Evolutionary conservation across 2,113 vertebrate genomes (phyloP).

Genomic region (Campylomormyrus tamandua): DNA sequence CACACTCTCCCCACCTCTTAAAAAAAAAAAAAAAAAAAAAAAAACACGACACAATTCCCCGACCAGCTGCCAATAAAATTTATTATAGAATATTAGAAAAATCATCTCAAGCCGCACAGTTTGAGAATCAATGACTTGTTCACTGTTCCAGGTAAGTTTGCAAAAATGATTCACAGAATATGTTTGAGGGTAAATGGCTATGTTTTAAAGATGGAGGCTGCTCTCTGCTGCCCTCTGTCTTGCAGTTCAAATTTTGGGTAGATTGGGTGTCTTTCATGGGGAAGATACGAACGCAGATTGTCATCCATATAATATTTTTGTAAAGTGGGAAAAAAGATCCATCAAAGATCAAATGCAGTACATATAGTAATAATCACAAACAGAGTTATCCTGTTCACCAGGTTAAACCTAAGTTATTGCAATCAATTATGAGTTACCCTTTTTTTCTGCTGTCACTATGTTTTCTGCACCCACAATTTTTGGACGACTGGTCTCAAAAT

Average conservation of each 20-base stretch:
- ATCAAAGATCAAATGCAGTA: background rate
- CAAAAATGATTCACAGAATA: too few species aligned
- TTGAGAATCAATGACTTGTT: too few species aligned
- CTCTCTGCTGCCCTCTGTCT: background rate
- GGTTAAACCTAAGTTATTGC: background rate
- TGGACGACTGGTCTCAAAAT: background rate
- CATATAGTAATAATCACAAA: background rate
- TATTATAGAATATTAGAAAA: too few species aligned
- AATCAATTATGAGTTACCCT: background rate
- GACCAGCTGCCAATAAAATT: too few species aligned
- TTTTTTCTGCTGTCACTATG: background rate
- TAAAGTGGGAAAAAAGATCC: background rate
- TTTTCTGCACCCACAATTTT: too few species aligned
- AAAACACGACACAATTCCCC: too few species aligned
- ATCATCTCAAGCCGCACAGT: too few species aligned
- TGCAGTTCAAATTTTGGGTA: background rate
- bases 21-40: too few species aligned
- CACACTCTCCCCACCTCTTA: too few species aligned
- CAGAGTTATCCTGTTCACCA: background rate
- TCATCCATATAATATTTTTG: background rate
- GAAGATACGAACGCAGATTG: background rate
- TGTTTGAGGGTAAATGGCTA: background rate
- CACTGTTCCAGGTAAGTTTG: too few species aligned
- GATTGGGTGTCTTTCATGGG: background rate
- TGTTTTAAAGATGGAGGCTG: background rate